Percentiles rank a stretch among this genome's conserved stretches.
These are phyloP conservation scores for Gephyroberyx darwinii DNA, from an alignment of 2,797 vertebrate genomes.

Conservation along the genomic window DNA sequence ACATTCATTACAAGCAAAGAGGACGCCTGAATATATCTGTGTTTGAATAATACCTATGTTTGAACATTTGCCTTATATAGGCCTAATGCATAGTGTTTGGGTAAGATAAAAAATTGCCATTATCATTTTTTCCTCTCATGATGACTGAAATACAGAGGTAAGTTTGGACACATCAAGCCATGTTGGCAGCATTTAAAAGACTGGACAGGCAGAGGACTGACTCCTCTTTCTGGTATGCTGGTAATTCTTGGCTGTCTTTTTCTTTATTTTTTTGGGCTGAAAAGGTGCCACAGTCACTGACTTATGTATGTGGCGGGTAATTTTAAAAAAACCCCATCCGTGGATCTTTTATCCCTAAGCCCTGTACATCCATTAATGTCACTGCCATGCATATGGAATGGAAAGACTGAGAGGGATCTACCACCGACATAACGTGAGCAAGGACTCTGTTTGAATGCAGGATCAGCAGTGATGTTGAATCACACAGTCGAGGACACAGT, in stretches of 20 bases:
- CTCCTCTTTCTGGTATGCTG: constrained; percentile 52
- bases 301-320: constrained; percentile 17
- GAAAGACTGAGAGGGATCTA: constrained; percentile 59
- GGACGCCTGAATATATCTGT: constrained; percentile 41
- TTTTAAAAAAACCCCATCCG: constrained; percentile 20
- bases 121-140: constrained; percentile 21
- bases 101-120: constrained; percentile 35
- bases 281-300: constrained; percentile 43
- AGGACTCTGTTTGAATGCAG: constrained; percentile 46
- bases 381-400: constrained; percentile 71
- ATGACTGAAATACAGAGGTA: constrained; percentile 54
- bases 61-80: constrained; percentile 39
- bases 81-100: constrained; percentile 51
- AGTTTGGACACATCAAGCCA: constrained; percentile 46
- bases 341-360: constrained; percentile 57
- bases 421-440: constrained; percentile 44
- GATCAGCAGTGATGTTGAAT: constrained; percentile 31
- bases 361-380: constrained; percentile 64
- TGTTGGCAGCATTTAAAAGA: constrained; percentile 20
- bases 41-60: constrained; percentile 50
- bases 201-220: constrained; percentile 28
- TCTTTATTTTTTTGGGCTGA: constrained; percentile 49
- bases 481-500: constrained; percentile 5
- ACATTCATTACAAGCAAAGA: constrained; percentile 64
- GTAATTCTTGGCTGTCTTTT: constrained; percentile 46